Evolutionary conservation across 2,888 invertebrate genomes (phyloP).

Genomic region (Salpingus planirostris): DNA sequence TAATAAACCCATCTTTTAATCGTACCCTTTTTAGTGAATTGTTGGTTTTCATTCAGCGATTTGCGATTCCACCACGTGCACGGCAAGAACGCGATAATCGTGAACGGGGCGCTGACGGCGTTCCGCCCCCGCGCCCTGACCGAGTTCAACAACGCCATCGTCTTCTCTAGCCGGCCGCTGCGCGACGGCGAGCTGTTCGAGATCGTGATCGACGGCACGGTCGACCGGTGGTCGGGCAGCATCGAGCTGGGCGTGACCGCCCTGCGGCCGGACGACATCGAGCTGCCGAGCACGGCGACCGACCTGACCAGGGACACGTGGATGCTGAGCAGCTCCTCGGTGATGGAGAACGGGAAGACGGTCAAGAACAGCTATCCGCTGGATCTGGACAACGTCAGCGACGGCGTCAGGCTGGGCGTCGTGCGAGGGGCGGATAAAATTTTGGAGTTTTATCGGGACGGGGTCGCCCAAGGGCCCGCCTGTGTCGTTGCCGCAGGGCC

Average conservation of each 20-base stretch:
- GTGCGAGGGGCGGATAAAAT: slow-evolving; percentile 79
- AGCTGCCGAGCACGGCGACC: slow-evolving; percentile 81
- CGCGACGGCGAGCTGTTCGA: slow-evolving; percentile 89
- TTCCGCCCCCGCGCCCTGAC: slow-evolving; percentile 78
- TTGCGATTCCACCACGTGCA: slow-evolving; percentile 83
- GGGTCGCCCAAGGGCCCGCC: slow-evolving; percentile 79
- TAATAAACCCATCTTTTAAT: slow-evolving; percentile 44
- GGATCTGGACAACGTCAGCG: slow-evolving; percentile 72
- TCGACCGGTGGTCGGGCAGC: slow-evolving; percentile 88
- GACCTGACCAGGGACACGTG: slow-evolving; percentile 87
- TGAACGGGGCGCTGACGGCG: slow-evolving; percentile 77
- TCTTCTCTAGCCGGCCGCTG: slow-evolving; percentile 81
- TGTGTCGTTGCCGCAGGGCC: slow-evolving; percentile 69
- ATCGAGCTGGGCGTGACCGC: slow-evolving; percentile 85
- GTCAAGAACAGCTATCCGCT: slow-evolving; percentile 76
- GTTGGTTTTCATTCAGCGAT: too few relatives aligned
- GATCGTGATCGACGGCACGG: slow-evolving; percentile 80
- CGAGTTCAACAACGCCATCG: slow-evolving; percentile 91
- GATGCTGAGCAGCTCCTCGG: slow-evolving; percentile 84
- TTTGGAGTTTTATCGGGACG: slow-evolving; percentile 79
- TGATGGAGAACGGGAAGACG: slow-evolving; percentile 84
- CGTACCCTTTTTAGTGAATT: not conserved
- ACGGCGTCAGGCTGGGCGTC: slow-evolving; percentile 76
- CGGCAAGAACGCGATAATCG: slow-evolving; percentile 79
- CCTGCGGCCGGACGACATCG: slow-evolving; percentile 83